These are phyloP conservation scores for Eonycteris spelaea DNA, from an alignment of 2,113 vertebrate species.

Conservation along the genomic window DNA sequence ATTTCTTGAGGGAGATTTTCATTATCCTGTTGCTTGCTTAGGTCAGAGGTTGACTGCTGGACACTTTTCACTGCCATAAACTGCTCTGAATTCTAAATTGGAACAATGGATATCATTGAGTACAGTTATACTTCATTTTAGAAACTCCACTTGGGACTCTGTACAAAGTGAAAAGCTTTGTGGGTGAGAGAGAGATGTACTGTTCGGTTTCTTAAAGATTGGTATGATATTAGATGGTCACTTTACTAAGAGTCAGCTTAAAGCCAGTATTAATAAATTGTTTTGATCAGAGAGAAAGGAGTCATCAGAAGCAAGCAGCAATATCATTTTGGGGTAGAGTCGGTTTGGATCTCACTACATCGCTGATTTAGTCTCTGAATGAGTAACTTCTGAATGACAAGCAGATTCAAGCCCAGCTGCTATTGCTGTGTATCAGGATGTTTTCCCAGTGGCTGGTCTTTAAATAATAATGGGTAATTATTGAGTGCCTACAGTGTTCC, in stretches of 20 bases:
- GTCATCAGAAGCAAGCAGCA: not conserved
- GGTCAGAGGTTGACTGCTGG: not conserved
- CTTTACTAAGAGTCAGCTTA: not conserved
- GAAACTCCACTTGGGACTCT: not conserved
- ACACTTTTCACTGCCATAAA: not conserved
- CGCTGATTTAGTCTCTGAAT: not conserved
- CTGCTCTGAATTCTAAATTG: not conserved
- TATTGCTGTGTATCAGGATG: not conserved
- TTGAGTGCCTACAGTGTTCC: not conserved
- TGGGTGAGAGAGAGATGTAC: not conserved
- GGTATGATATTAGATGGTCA: not conserved
- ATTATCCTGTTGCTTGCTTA: not conserved
- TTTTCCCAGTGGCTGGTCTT: not conserved
- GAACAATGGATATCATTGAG: not conserved
- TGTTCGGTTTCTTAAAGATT: not conserved
- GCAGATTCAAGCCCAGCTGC: not conserved
- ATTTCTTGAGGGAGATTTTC: not conserved
- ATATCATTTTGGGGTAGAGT: not conserved
- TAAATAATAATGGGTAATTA: not conserved
- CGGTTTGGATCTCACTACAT: not conserved
- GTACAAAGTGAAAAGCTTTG: not conserved
- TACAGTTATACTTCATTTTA: conserved; percentile 7
- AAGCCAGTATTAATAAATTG: not conserved
- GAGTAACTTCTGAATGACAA: not conserved
- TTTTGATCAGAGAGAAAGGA: conserved; percentile 25